Percentiles rank a stretch among this genome's conserved stretches.
These are phyloP conservation scores for Coleophora flavipennella DNA, from an alignment of 2,888 invertebrate genomes.

Conservation along the genomic window DNA sequence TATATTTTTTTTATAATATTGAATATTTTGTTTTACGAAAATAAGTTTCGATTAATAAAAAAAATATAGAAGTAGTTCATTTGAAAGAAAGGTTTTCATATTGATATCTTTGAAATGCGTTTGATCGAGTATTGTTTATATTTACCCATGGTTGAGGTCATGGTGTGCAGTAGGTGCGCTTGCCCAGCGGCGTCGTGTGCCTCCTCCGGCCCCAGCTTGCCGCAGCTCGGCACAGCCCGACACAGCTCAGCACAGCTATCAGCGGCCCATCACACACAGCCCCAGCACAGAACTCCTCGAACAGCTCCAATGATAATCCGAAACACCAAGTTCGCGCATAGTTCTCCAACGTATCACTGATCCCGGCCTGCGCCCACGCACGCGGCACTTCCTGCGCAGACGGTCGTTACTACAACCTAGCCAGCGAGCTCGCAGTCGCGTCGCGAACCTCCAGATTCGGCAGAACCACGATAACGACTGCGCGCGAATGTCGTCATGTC, in stretches of 20 bases:
- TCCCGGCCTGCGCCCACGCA: neutral
- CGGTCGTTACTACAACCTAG: slow-evolving; percentile 39
- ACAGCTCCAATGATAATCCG: slow-evolving; percentile 53
- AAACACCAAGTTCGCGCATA: slow-evolving; percentile 61
- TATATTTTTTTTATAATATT: too few species aligned
- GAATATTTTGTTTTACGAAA: too few species aligned
- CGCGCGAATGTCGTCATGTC: slow-evolving; percentile 72
- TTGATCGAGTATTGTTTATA: slow-evolving; percentile 17
- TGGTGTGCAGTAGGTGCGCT: slow-evolving; percentile 59
- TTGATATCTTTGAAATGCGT: neutral
- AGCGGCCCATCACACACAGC: slow-evolving; percentile 44
- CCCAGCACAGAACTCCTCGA: slow-evolving; percentile 58
- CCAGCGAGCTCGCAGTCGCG: slow-evolving; percentile 38
- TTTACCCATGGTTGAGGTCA: slow-evolving; percentile 72
- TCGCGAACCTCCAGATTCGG: slow-evolving; percentile 68
- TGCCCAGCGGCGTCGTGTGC: slow-evolving; percentile 59
- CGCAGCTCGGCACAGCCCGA: slow-evolving; percentile 55
- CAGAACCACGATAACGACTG: slow-evolving; percentile 73
- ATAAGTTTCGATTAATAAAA: too few species aligned
- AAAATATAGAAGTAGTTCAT: neutral
- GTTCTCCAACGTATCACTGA: slow-evolving; percentile 48
- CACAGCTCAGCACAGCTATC: slow-evolving; percentile 24
- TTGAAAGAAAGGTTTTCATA: neutral
- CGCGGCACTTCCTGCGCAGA: slow-evolving; percentile 43
- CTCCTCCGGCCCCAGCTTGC: slow-evolving; percentile 58